These are phyloP conservation scores for Mus spicilegus DNA, from an alignment of 2,113 vertebrate genomes.

Conservation along the genomic window DNA sequence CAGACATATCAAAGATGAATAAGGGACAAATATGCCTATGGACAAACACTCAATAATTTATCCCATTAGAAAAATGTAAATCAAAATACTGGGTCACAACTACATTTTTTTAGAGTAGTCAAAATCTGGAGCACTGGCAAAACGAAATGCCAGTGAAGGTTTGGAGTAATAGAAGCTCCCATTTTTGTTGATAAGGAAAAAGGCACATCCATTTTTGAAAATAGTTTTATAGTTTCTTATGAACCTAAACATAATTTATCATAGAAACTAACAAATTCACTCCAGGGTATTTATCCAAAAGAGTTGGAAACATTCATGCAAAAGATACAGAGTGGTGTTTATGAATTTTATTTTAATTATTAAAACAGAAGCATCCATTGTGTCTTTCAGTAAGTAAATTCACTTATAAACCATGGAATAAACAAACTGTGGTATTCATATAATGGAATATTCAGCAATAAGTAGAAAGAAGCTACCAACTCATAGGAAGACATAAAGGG, in stretches of 20 bases:
- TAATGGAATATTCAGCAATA: not conserved
- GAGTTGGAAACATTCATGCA: not conserved
- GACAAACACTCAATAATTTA: not conserved
- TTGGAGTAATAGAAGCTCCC: too few relatives aligned
- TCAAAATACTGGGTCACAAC: not conserved
- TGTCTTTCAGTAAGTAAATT: not conserved
- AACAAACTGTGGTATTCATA: not conserved
- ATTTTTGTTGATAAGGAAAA: not conserved
- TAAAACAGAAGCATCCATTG: not conserved
- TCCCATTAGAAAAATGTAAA: not conserved
- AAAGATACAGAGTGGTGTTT: not conserved
- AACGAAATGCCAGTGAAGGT: not conserved
- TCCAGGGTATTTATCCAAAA: not conserved
- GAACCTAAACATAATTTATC: not conserved
- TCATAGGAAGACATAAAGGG: not conserved
- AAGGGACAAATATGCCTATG: not conserved
- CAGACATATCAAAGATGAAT: not conserved
- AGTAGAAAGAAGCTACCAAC: not conserved
- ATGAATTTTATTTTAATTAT: not conserved
- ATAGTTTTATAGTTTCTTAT: not conserved
- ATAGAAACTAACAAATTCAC: not conserved
- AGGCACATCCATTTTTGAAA: not conserved
- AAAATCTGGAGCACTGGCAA: not conserved
- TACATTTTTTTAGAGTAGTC: not conserved
- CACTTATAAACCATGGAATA: not conserved